phyloP scores from a whole-genome alignment of 2,797 vertebrate genomes.

The Danionella dracula region DNA sequence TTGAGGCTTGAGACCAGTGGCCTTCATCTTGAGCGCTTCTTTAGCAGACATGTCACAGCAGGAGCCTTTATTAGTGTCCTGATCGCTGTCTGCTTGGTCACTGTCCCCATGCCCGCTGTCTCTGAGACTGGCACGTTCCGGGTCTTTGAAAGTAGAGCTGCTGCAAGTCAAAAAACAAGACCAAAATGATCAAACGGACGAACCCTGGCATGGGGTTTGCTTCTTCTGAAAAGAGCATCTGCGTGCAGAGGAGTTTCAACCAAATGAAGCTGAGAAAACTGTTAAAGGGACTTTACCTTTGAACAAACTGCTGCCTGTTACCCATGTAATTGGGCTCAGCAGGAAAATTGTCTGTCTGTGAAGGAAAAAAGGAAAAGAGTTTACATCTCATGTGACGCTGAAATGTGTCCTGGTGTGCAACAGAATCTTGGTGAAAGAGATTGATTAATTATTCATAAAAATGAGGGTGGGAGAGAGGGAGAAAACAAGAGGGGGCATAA shows the following conservation, averaged over 20 bases:
- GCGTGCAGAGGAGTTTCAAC: slow-evolving; percentile 62
- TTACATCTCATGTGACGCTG: slow-evolving; percentile 76
- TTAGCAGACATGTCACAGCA: slow-evolving; percentile 99
- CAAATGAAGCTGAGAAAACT: slow-evolving; percentile 76
- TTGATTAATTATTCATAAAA: slow-evolving; percentile 83
- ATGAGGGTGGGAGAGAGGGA: slow-evolving; percentile 9
- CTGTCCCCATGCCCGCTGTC: slow-evolving; percentile 99
- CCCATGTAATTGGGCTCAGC: slow-evolving; percentile 99
- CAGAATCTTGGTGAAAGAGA: slow-evolving; percentile 82
- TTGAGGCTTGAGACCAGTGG: slow-evolving; percentile 87
- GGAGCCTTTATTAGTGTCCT: slow-evolving; percentile 99
- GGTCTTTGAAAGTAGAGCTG: slow-evolving; percentile 98
- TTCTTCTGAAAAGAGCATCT: slow-evolving; percentile 44
- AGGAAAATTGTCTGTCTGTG: slow-evolving; percentile 99
- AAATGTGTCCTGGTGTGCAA: slow-evolving; percentile 82
- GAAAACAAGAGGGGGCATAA: slow-evolving; percentile 55
- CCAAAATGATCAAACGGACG: slow-evolving; percentile 41
- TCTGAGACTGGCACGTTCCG: slow-evolving; percentile 96
- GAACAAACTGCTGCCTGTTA: slow-evolving; percentile 99
- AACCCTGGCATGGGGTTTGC: slow-evolving; percentile 27
- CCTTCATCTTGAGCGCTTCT: slow-evolving; percentile 98
- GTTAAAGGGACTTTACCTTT: slow-evolving; percentile 95
- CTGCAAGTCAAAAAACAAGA: slow-evolving; percentile 62
- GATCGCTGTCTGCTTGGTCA: slow-evolving; percentile 99
- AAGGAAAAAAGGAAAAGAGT: slow-evolving; percentile 83